Evolutionary conservation across 2,888 invertebrate genomes (phyloP).

Genomic region (Mythimna pallens): DNA sequence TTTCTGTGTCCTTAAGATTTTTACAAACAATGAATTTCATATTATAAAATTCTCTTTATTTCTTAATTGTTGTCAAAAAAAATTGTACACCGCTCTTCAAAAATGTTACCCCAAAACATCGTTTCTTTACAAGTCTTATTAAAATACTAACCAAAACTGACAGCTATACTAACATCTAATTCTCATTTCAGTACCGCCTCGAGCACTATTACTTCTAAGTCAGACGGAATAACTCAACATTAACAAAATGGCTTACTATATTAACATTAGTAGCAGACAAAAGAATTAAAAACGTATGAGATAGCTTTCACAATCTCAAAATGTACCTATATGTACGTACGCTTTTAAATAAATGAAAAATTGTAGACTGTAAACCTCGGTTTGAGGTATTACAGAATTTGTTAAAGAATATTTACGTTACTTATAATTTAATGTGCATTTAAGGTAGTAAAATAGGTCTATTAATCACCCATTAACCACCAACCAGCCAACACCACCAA

Average conservation of each 20-base stretch:
- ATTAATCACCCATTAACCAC: too few species aligned
- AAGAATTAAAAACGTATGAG: slow-evolving; percentile 29
- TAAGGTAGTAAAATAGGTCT: too few species aligned
- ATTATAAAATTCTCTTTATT: too few species aligned
- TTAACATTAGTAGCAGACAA: slow-evolving; percentile 25
- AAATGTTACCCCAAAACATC: background rate
- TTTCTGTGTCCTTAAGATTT: background rate
- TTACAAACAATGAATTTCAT: too few species aligned
- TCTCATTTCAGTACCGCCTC: slow-evolving; percentile 10
- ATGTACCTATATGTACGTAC: slow-evolving; percentile 7
- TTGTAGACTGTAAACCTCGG: background rate
- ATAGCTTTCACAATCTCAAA: slow-evolving; percentile 16
- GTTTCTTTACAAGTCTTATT: background rate
- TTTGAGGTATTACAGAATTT: background rate
- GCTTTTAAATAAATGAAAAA: background rate
- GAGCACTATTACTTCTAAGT: slow-evolving; percentile 10
- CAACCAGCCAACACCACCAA: too few species aligned
- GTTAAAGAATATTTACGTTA: background rate
- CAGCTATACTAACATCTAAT: slow-evolving; percentile 13
- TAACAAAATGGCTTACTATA: slow-evolving; percentile 29
- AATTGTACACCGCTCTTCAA: background rate
- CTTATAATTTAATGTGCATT: background rate
- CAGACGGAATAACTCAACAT: slow-evolving; percentile 28
- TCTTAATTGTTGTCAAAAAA: background rate
- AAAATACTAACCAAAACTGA: slow-evolving; percentile 1